Percentiles rank a stretch among this genome's conserved stretches.
phyloP scores from a whole-genome alignment of 2,113 vertebrate species.

The Dromaius novaehollandiae region DNA sequence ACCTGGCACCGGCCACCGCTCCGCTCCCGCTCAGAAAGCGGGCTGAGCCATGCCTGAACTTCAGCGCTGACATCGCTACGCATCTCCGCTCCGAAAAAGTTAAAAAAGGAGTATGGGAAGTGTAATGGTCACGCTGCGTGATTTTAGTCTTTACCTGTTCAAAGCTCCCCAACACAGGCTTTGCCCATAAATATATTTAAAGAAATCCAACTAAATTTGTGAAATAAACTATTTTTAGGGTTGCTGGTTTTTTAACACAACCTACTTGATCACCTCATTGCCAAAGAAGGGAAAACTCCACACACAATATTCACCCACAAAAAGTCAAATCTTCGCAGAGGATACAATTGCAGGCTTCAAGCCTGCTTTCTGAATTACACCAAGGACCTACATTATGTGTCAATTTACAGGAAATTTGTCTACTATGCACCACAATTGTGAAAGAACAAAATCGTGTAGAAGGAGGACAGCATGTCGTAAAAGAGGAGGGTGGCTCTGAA shows the following conservation, averaged over 20 bases:
- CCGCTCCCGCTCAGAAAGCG: background rate
- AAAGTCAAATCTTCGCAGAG: background rate
- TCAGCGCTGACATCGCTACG: background rate
- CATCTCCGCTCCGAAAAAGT: background rate
- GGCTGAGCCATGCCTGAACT: accelerated
- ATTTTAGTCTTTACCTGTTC: background rate
- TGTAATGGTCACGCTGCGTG: accelerated
- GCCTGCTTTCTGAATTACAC: background rate
- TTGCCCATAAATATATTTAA: background rate
- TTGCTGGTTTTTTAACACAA: background rate
- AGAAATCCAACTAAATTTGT: background rate
- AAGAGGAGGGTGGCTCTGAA: background rate
- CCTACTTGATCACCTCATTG: background rate
- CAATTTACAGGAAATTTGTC: slow-evolving; percentile 31
- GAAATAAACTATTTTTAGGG: background rate
- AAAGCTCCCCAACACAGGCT: background rate
- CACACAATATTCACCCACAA: background rate
- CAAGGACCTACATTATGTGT: slow-evolving; percentile 15
- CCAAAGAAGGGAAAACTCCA: background rate
- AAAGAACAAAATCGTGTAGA: background rate
- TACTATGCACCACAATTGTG: slow-evolving; percentile 1
- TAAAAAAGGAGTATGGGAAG: background rate
- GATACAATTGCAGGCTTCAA: background rate
- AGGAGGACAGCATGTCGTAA: background rate
- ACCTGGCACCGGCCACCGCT: background rate